phyloP scores from a whole-genome alignment of 2,113 vertebrate genomes.

The Limanda limanda region DNA sequence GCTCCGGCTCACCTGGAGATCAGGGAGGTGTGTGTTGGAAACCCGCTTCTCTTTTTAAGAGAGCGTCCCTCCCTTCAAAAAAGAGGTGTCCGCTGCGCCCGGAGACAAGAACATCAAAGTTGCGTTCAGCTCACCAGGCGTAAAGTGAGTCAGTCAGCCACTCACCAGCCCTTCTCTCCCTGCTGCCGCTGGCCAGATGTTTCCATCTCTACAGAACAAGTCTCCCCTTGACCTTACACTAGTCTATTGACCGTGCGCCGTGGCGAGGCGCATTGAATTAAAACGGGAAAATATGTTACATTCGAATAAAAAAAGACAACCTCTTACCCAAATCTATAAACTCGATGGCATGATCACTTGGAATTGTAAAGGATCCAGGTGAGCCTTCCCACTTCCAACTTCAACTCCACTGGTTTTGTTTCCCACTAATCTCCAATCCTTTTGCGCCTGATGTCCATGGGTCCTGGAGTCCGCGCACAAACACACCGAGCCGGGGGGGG shows the following conservation, averaged over 20 bases:
- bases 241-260: slow-evolving; percentile 22
- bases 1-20: slow-evolving; percentile 14
- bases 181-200: slow-evolving; percentile 17
- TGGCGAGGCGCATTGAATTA: not conserved
- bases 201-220: slow-evolving; percentile 31
- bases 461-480: slow-evolving; percentile 42
- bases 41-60: slow-evolving; percentile 24
- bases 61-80: not conserved
- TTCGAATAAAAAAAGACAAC: slow-evolving; percentile 19
- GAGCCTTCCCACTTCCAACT: slow-evolving; percentile 57
- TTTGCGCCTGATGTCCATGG: slow-evolving; percentile 49
- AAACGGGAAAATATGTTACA: slow-evolving; percentile 41
- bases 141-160: slow-evolving; percentile 39
- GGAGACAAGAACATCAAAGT: slow-evolving; percentile 59
- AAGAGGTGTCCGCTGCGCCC: slow-evolving; percentile 5
- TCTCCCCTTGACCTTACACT: slow-evolving; percentile 41
- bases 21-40: not conserved
- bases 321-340: slow-evolving; percentile 79
- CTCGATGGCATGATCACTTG: slow-evolving; percentile 64
- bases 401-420: slow-evolving; percentile 68
- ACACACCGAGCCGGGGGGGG: slow-evolving; percentile 8
- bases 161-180: slow-evolving; percentile 29
- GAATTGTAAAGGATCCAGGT: slow-evolving; percentile 61
- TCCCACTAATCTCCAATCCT: slow-evolving; percentile 54
- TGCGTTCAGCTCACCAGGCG: slow-evolving; percentile 38